Evolutionary conservation across 2,113 vertebrate genomes (phyloP).

Genomic region (Platichthys stellatus): DNA sequence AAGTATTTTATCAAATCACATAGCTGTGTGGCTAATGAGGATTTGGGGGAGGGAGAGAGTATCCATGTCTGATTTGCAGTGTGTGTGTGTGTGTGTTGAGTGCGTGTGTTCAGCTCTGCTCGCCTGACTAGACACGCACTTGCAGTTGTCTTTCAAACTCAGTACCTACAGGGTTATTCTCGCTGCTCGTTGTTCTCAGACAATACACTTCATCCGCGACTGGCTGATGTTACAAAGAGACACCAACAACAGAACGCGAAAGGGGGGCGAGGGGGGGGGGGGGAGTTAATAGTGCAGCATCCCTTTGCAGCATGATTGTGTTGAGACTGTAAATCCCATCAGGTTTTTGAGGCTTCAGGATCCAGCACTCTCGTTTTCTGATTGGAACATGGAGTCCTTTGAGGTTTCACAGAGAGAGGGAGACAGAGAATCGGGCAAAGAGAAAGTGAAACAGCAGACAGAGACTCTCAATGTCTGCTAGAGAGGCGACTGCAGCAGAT

Average conservation of each 20-base stretch:
- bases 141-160: constrained; percentile 39
- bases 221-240: constrained; percentile 1
- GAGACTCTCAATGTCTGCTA: constrained; percentile 1
- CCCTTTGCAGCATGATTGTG: constrained; percentile 29
- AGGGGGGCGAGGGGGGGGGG: too few species aligned
- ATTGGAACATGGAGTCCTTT: constrained; percentile 16
- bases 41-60: constrained; percentile 6
- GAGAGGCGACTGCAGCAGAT: constrained; percentile 11
- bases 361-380: constrained; percentile 16
- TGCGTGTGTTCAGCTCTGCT: constrained; percentile 15
- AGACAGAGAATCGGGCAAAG: neutral
- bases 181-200: neutral
- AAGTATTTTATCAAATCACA: constrained; percentile 72
- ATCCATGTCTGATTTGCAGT: neutral
- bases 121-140: constrained; percentile 28
- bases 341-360: constrained; percentile 44
- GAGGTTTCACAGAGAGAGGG: constrained; percentile 6
- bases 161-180: constrained; percentile 11
- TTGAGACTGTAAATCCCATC: constrained; percentile 49
- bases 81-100: constrained; percentile 5
- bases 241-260: neutral
- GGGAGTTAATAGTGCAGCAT: constrained; percentile 37
- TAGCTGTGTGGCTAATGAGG: constrained; percentile 59
- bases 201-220: constrained; percentile 12
- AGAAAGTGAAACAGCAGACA: constrained; percentile 4